These are phyloP conservation scores for Illadopsis cleaveri DNA, from an alignment of 2,113 vertebrate genomes.

Conservation along the genomic window DNA sequence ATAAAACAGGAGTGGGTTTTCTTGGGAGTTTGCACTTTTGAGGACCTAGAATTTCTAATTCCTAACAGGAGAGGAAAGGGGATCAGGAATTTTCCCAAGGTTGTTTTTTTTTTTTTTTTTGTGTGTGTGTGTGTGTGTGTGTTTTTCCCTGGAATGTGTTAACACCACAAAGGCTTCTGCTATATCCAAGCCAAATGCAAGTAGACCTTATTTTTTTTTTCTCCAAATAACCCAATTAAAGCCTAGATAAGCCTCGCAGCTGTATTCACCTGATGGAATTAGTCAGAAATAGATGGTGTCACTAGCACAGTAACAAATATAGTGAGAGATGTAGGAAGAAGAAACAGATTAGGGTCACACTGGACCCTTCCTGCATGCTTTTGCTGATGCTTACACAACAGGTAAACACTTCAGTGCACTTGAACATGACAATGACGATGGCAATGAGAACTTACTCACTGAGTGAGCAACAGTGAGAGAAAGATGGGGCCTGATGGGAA, in stretches of 20 bases:
- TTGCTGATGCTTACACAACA: background rate
- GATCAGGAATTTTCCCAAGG: background rate
- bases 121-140: no score
- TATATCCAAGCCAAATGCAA: background rate
- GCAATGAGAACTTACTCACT: background rate
- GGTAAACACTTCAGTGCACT: background rate
- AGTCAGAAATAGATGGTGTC: background rate
- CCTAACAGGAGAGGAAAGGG: background rate
- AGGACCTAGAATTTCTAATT: background rate
- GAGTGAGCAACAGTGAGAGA: background rate
- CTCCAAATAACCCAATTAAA: background rate
- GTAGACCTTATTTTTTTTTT: background rate
- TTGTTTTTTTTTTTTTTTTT: background rate
- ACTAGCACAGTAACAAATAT: background rate
- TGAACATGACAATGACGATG: background rate
- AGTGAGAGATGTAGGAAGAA: background rate
- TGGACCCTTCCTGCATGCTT: background rate
- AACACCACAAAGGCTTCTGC: background rate
- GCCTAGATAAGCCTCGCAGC: background rate
- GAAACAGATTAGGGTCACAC: background rate
- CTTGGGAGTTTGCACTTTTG: background rate
- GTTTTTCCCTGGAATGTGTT: background rate
- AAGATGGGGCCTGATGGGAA: background rate
- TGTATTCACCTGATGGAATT: background rate
- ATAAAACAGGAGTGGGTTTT: background rate